Percentiles rank a stretch among this genome's conserved stretches.
Evolutionary conservation across 2,113 vertebrate genomes (phyloP).

Genomic region (Notechis scutatus): DNA sequence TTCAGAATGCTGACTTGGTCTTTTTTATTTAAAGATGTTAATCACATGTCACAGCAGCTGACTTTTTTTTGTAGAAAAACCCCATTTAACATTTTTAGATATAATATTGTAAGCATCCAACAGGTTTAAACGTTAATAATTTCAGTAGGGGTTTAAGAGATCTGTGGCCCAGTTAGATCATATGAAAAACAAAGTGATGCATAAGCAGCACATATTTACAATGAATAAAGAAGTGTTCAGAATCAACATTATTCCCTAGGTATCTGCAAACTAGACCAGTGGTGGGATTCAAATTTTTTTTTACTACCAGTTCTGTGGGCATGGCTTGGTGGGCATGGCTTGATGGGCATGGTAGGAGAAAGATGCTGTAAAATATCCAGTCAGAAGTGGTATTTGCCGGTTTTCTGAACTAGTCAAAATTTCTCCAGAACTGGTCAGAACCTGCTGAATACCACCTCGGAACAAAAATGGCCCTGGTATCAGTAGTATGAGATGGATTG

Average conservation of each 20-base stretch:
- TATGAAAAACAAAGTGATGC: neutral
- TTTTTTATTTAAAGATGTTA: neutral
- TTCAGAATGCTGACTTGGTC: neutral
- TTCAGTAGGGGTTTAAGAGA: neutral
- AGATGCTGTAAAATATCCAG: too few species aligned
- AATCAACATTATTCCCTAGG: neutral
- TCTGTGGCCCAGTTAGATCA: neutral
- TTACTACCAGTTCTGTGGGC: too few species aligned
- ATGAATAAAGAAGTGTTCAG: neutral
- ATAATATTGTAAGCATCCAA: neutral
- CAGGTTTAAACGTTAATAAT: neutral
- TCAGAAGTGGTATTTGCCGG: too few species aligned
- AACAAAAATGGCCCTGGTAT: neutral
- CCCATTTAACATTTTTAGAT: neutral
- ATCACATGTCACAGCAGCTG: neutral
- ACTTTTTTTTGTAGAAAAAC: neutral
- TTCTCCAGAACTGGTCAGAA: too few species aligned
- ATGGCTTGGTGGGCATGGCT: too few species aligned
- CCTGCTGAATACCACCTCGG: too few species aligned
- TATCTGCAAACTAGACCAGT: neutral
- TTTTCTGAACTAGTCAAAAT: too few species aligned
- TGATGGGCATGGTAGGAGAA: too few species aligned
- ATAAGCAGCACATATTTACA: neutral
- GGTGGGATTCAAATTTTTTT: too few species aligned
- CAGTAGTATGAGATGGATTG: neutral